Conservation (phyloP, 35 echinoderm and acorn worm species). For the Apostichopus parvimensis region DNA sequence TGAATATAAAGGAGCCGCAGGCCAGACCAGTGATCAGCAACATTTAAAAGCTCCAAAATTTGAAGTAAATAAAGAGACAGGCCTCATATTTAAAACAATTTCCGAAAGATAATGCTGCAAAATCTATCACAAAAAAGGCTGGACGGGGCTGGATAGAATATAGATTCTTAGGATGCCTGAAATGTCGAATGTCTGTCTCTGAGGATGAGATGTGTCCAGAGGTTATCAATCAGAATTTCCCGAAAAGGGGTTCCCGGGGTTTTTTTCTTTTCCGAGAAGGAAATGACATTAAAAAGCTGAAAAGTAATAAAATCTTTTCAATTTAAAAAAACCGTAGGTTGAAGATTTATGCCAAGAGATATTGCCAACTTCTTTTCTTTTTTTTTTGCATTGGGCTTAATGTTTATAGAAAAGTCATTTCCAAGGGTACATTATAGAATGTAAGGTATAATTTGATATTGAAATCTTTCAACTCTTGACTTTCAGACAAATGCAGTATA, state of each 20-base stretch:
- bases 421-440: no score
- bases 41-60: conserved; percentile 23
- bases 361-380: not conserved
- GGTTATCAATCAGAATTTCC: conserved; percentile 12
- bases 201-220: conserved; percentile 12
- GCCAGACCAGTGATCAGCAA: not conserved
- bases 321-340: not conserved
- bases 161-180: not conserved
- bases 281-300: conserved; percentile 19
- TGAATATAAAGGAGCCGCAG: not conserved
- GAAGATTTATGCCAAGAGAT: not conserved
- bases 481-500: no score
- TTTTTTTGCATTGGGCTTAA: no score
- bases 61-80: conserved; percentile 27
- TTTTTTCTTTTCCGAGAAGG: not conserved
- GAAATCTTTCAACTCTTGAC: no score
- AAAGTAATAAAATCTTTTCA: conserved; percentile 9
- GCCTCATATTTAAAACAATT: conserved; percentile 47
- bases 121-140: conserved; percentile 25
- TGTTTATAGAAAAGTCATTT: no score
- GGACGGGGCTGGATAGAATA: not conserved
- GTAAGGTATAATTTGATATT: no score
- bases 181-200: not conserved
- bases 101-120: conserved; percentile 47
- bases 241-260: not conserved